Conservation (phyloP, 2,888 invertebrate species). For the Isoperla grammatica region DNA sequence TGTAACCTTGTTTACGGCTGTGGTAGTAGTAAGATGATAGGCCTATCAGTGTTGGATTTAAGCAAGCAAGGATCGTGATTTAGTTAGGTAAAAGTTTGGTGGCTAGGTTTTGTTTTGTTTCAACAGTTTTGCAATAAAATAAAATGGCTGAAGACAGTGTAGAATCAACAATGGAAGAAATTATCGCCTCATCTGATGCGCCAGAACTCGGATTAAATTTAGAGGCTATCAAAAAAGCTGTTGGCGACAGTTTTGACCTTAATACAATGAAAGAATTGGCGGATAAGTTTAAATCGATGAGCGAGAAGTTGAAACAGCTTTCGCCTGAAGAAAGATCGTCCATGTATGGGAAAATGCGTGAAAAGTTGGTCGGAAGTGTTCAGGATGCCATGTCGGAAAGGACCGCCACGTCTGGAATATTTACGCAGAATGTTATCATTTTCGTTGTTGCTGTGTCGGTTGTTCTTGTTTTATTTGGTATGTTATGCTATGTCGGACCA, state of each 20-base stretch:
- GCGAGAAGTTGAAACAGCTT: constrained; percentile 31
- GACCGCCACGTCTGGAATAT: not conserved
- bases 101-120: too few species aligned
- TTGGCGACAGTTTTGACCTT: constrained; percentile 15
- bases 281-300: constrained; percentile 32
- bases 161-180: constrained; percentile 22
- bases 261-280: constrained; percentile 18
- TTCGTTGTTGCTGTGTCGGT: not conserved
- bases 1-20: constrained; percentile 35
- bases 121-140: too few species aligned
- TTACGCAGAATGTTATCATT: not conserved
- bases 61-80: too few species aligned
- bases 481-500: not conserved
- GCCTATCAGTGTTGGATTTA: too few species aligned
- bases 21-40: too few species aligned
- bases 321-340: not conserved
- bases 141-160: constrained; percentile 26
- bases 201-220: not conserved
- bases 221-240: not conserved
- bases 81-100: too few species aligned
- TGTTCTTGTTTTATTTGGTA: constrained; percentile 2
- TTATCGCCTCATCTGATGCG: not conserved
- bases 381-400: not conserved
- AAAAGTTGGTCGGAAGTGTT: not conserved
- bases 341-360: not conserved